Conservation (phyloP, 2,888 invertebrate species). For the Myathropa florea region DNA sequence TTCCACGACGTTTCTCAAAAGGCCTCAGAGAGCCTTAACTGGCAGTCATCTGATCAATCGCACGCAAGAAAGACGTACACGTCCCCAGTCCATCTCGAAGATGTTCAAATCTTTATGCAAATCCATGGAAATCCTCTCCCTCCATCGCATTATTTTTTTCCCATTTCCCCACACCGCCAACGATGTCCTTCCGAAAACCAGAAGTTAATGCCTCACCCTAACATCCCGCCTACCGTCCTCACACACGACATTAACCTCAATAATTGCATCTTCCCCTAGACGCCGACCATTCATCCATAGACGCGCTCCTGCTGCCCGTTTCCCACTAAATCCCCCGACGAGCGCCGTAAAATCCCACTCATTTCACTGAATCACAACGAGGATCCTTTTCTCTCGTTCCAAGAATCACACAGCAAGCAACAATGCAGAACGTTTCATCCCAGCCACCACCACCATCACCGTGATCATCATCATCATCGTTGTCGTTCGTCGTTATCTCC, state of each 20-base stretch:
- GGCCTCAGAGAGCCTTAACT: too few relatives aligned
- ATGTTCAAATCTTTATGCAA: neutral
- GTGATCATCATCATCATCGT: neutral
- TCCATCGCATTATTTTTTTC: neutral
- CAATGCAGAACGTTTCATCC: slow-evolving; percentile 40
- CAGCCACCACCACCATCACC: neutral
- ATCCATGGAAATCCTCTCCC: neutral
- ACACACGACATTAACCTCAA: neutral
- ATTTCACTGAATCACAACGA: neutral
- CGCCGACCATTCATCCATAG: neutral
- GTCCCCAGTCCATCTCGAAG: neutral
- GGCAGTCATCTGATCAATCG: too few relatives aligned
- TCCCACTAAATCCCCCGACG: neutral
- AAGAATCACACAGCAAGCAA: slow-evolving; percentile 18
- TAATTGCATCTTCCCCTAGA: neutral
- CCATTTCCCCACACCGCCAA: neutral
- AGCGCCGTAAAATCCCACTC: neutral
- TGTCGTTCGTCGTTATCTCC: neutral
- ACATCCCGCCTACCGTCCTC: neutral
- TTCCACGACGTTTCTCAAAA: too few relatives aligned
- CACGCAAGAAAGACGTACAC: too few relatives aligned
- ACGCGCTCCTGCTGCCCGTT: neutral
- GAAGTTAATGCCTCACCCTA: neutral
- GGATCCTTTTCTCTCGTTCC: slow-evolving; percentile 48
- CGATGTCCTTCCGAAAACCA: neutral